A percentile compares a stretch with the other conserved stretches of the same genome.
phyloP scores from a whole-genome alignment of 2,797 vertebrate species.

The Hipposideros larvatus region DNA sequence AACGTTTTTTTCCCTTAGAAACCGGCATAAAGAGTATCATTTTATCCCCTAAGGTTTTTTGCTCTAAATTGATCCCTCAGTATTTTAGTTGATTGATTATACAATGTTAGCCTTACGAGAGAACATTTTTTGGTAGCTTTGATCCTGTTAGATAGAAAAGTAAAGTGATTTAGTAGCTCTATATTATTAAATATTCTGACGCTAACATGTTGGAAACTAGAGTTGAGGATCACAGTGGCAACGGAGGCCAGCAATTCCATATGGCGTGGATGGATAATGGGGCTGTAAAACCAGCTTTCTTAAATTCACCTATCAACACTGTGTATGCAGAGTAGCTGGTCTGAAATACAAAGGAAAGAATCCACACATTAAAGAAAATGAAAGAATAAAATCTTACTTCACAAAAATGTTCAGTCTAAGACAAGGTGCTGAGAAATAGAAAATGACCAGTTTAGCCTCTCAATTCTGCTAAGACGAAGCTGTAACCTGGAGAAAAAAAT shows the following conservation, averaged over 20 bases:
- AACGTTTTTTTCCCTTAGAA: conserved; percentile 42
- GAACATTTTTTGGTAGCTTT: conserved; percentile 51
- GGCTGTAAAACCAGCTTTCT: conserved; percentile 4
- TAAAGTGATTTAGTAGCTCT: conserved; percentile 46
- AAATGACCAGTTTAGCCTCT: conserved; percentile 67
- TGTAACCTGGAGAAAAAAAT: background rate
- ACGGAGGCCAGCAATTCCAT: conserved; percentile 12
- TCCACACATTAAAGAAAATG: conserved; percentile 10
- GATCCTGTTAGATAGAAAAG: conserved; percentile 56
- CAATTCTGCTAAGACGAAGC: conserved; percentile 41
- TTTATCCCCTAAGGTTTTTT: conserved; percentile 39
- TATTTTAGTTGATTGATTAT: conserved; percentile 35
- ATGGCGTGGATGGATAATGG: background rate
- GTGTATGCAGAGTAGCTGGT: background rate
- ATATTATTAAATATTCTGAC: conserved; percentile 63
- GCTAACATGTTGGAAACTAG: conserved; percentile 15
- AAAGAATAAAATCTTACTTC: conserved; percentile 23
- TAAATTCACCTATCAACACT: conserved; percentile 55
- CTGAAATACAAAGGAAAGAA: conserved; percentile 66
- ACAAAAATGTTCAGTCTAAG: conserved; percentile 35
- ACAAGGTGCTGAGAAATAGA: conserved; percentile 55
- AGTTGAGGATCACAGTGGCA: conserved; percentile 23
- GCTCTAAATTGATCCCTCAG: background rate
- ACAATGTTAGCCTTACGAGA: conserved; percentile 14
- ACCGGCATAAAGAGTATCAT: background rate